Evolutionary conservation across 2,113 vertebrate species (phyloP).

Genomic region (Prolemur simus): DNA sequence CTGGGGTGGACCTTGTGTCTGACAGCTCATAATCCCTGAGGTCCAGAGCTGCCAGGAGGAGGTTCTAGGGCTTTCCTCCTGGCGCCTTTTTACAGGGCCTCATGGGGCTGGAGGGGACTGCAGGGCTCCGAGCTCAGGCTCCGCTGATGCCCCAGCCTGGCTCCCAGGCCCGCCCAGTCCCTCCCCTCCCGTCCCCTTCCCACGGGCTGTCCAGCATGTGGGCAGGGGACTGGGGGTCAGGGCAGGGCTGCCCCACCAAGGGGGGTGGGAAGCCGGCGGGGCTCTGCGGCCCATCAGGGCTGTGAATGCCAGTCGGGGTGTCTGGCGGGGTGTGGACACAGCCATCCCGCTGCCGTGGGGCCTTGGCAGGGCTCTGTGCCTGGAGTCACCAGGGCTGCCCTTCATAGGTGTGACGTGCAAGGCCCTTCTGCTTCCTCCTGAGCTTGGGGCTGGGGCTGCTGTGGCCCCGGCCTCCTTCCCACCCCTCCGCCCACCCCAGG

Average conservation of each 20-base stretch:
- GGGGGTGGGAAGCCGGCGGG: neutral
- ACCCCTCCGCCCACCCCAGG: fast-evolving
- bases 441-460: neutral
- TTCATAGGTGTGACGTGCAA: fast-evolving
- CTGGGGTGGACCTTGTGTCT: neutral
- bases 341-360: too few relatives aligned
- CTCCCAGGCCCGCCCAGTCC: fast-evolving
- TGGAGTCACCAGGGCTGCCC: fast-evolving
- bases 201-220: neutral
- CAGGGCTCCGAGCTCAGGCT: neutral
- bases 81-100: neutral
- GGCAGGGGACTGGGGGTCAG: neutral
- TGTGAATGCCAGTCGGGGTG: fast-evolving
- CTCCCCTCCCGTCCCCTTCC: neutral
- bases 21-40: neutral
- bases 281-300: neutral
- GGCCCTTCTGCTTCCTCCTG: neutral
- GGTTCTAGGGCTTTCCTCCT: neutral
- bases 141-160: neutral
- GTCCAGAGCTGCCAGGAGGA: fast-evolving
- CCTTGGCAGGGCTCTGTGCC: neutral
- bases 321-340: too few relatives aligned
- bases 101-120: fast-evolving
- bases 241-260: neutral
- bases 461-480: too few relatives aligned